Conservation (phyloP, 2,113 vertebrate genomes). For the Oreamnos americanus region DNA sequence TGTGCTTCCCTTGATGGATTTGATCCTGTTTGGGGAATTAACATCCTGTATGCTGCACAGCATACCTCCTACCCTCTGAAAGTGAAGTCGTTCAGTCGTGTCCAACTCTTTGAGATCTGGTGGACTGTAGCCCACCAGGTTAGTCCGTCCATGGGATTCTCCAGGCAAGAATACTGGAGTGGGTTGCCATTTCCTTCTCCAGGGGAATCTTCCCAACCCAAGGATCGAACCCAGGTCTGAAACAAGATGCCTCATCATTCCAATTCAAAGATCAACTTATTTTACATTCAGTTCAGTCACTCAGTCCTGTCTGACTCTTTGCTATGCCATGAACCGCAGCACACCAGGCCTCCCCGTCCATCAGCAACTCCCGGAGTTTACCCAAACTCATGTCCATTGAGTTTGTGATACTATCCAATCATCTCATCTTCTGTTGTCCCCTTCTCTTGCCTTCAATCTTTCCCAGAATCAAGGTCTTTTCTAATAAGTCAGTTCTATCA, state of each 20-base stretch:
- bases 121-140: no score
- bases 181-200: no score
- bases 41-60: neutral
- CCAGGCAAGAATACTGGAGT: no score
- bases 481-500: neutral
- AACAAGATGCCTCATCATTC: neutral
- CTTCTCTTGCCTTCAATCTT: neutral
- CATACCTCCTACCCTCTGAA: neutral
- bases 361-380: neutral
- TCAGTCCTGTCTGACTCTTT: neutral
- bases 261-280: neutral
- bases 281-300: neutral
- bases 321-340: accelerated
- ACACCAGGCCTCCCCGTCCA: neutral
- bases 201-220: no score
- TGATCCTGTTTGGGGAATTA: neutral
- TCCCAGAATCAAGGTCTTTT: neutral
- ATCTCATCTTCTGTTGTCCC: neutral
- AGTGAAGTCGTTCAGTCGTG: no score
- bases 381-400: neutral
- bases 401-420: neutral
- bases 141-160: no score
- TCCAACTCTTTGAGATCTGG: no score
- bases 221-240: neutral
- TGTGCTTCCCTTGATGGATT: neutral